A percentile compares a stretch with the other conserved stretches of the same genome.
phyloP scores from a whole-genome alignment of 2,797 vertebrate species.

The Chelon labrosus region DNA sequence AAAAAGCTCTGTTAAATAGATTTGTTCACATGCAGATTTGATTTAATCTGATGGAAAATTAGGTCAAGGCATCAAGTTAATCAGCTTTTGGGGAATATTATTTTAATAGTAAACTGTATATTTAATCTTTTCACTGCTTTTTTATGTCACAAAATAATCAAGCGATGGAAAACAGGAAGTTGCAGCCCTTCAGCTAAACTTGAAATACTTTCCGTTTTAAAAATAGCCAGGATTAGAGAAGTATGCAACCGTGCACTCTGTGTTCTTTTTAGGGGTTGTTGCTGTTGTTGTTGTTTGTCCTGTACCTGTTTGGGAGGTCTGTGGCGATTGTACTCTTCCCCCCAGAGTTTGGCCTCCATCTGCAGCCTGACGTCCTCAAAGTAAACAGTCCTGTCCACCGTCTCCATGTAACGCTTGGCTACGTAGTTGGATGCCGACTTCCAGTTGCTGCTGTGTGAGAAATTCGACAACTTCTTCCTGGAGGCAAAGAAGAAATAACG shows the following conservation, averaged over 20 bases:
- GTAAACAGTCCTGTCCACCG: slow-evolving; percentile 91
- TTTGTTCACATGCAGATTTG: neutral
- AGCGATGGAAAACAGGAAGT: neutral
- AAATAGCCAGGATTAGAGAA: no score
- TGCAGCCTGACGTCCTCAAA: slow-evolving; percentile 97
- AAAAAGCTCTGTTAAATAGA: no score
- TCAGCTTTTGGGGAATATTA: neutral
- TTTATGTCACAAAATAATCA: neutral
- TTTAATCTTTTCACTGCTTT: no score
- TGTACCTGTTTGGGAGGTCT: slow-evolving; percentile 96
- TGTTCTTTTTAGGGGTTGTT: no score
- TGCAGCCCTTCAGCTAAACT: no score
- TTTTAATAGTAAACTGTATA: no score
- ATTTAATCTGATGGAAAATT: neutral
- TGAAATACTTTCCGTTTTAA: no score
- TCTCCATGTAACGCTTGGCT: slow-evolving; percentile 93
- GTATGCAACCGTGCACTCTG: no score
- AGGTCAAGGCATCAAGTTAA: neutral
- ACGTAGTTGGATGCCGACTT: slow-evolving; percentile 96
- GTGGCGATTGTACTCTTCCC: slow-evolving; percentile 96
- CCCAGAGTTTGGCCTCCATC: slow-evolving; percentile 99
- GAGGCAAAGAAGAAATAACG: neutral
- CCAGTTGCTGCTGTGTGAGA: slow-evolving; percentile 95
- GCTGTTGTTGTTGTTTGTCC: neutral
- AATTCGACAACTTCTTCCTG: slow-evolving; percentile 98